Percentiles rank a stretch among this genome's conserved stretches.
phyloP scores from a whole-genome alignment of 2,888 invertebrate species.

The Nasonia oneida region DNA sequence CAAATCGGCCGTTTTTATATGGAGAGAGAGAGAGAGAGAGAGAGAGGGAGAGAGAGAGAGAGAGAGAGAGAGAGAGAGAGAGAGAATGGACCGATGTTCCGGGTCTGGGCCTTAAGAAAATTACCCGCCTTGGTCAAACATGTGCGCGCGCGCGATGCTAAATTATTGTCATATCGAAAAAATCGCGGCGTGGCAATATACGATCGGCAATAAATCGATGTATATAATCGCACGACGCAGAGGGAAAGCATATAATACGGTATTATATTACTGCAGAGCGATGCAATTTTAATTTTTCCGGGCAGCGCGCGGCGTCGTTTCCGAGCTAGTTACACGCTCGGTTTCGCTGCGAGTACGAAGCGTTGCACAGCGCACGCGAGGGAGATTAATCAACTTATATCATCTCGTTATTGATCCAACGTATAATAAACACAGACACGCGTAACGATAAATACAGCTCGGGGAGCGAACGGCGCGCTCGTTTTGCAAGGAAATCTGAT shows the following conservation, averaged over 20 bases:
- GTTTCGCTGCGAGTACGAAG: background rate
- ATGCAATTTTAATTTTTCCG: conserved; percentile 28
- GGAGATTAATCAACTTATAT: conserved; percentile 39
- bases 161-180: conserved; percentile 6
- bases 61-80: background rate
- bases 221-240: background rate
- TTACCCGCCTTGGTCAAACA: background rate
- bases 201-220: conserved; percentile 17
- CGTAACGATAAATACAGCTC: conserved; percentile 40
- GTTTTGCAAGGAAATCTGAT: conserved; percentile 30
- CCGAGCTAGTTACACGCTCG: background rate
- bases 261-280: background rate
- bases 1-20: background rate
- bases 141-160: background rate
- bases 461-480: background rate
- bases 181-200: background rate
- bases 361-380: background rate
- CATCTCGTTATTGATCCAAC: conserved; percentile 24
- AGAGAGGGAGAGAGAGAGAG: background rate
- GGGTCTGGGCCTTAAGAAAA: background rate
- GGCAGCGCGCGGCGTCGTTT: background rate
- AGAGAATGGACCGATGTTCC: background rate
- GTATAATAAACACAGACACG: conserved; percentile 23
- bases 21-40: background rate
- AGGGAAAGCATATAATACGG: background rate